These are phyloP conservation scores for Moxostoma hubbsi DNA, from an alignment of 2,797 vertebrate species.

Conservation along the genomic window DNA sequence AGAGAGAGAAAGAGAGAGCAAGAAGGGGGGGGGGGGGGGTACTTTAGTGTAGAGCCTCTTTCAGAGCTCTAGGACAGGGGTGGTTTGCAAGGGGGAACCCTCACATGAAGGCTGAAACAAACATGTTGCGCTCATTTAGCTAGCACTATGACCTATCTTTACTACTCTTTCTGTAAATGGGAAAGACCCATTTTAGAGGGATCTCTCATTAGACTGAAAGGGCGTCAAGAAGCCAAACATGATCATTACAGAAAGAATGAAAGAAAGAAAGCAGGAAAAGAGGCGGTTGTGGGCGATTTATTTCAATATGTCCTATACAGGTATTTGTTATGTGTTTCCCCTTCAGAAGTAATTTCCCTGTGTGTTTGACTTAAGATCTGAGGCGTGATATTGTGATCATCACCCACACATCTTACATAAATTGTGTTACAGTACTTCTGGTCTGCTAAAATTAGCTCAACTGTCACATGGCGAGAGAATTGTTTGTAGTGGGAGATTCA, in stretches of 20 bases:
- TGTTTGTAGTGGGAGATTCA: conserved; percentile 28
- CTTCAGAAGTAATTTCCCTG: conserved; percentile 52
- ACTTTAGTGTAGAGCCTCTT: neutral
- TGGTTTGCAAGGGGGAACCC: conserved; percentile 67
- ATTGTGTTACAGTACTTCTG: neutral
- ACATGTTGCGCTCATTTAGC: conserved; percentile 62
- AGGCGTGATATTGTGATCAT: neutral
- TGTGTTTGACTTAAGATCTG: neutral
- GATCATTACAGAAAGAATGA: conserved; percentile 74
- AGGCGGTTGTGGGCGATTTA: conserved; percentile 65
- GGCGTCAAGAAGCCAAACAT: conserved; percentile 58
- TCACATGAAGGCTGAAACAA: conserved; percentile 83
- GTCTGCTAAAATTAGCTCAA: conserved; percentile 25
- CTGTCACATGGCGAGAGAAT: too few species aligned
- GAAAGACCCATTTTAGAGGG: conserved; percentile 57
- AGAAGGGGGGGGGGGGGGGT: neutral
- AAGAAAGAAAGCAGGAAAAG: conserved; percentile 59
- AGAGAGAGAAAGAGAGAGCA: neutral
- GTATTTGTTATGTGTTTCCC: conserved; percentile 46
- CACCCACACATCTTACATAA: conserved; percentile 5
- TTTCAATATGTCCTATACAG: conserved; percentile 57
- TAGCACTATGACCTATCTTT: too few species aligned
- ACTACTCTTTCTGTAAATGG: neutral
- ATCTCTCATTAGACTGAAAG: conserved; percentile 60
- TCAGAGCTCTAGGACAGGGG: conserved; percentile 47